phyloP scores from a whole-genome alignment of 1,140 invertebrate genomes.

The Leptinotarsa lineolata region DNA sequence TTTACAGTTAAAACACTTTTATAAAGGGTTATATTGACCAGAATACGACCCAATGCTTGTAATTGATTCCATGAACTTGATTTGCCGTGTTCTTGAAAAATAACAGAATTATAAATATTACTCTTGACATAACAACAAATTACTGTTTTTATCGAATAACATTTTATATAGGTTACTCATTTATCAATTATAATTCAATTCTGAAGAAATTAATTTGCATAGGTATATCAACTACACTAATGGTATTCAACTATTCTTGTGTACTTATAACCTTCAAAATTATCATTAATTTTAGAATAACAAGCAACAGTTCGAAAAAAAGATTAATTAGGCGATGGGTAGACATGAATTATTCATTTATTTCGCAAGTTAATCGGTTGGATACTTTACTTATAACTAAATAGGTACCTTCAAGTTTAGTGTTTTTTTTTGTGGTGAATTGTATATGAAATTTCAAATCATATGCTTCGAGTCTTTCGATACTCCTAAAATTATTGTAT shows the following conservation, averaged over 20 bases:
- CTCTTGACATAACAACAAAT: no score
- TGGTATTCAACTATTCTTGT: slow-evolving; percentile 1
- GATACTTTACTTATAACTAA: neutral
- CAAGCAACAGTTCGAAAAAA: slow-evolving; percentile 16
- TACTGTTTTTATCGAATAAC: slow-evolving; percentile 2
- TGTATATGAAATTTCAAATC: no score
- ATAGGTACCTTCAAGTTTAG: neutral
- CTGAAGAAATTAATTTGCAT: slow-evolving; percentile 4
- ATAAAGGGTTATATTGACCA: no score
- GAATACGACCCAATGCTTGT: no score
- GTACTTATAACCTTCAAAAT: slow-evolving; percentile 16
- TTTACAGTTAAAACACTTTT: no score
- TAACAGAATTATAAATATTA: no score
- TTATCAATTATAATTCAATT: neutral
- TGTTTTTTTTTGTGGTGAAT: no score
- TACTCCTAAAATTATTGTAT: no score
- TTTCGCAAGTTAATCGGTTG: slow-evolving; percentile 5
- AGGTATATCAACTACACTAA: slow-evolving; percentile 10
- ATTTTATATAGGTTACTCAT: neutral
- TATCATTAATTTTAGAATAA: slow-evolving; percentile 19
- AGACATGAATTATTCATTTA: slow-evolving; percentile 23
- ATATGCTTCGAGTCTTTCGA: no score
- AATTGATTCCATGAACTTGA: no score
- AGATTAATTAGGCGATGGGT: slow-evolving; percentile 12
- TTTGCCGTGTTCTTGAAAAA: no score